phyloP scores from a whole-genome alignment of 1,140 invertebrate genomes.

The Penaeus japonicus region DNA sequence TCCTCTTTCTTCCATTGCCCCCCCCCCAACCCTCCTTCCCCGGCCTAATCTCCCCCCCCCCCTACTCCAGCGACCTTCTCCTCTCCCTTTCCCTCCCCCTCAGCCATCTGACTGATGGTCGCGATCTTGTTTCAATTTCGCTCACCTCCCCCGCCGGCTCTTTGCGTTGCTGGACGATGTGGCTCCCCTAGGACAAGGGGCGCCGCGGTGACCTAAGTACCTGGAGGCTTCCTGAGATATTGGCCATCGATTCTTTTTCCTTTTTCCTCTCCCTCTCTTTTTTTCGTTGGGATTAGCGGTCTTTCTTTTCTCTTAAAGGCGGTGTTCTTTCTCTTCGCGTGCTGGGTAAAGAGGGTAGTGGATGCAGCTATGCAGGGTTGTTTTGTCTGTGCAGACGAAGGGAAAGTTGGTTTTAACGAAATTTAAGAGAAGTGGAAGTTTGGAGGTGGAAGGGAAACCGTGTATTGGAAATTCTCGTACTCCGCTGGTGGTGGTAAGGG shows the following conservation, averaged over 20 bases:
- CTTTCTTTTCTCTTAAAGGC: neutral
- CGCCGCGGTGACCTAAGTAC: slow-evolving; percentile 19
- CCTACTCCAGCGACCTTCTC: neutral
- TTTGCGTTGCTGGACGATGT: neutral
- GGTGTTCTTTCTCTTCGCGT: neutral
- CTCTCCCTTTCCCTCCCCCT: neutral
- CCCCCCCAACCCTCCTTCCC: neutral
- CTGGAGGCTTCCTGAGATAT: neutral
- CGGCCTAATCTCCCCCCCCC: neutral
- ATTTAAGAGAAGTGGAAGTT: neutral
- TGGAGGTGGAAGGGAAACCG: neutral
- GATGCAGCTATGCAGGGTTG: too few species aligned
- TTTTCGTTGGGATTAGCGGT: neutral
- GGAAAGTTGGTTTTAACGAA: neutral
- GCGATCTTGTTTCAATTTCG: slow-evolving; percentile 54
- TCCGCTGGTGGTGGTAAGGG: slow-evolving; percentile 22
- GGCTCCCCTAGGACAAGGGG: neutral
- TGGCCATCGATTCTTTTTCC: neutral
- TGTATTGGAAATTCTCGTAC: slow-evolving; percentile 40
- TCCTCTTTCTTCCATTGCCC: neutral
- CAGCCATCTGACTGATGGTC: slow-evolving; percentile 50
- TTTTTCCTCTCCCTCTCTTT: neutral
- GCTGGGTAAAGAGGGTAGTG: too few species aligned
- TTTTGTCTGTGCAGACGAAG: too few species aligned
- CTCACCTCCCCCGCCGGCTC: slow-evolving; percentile 22